Conservation (phyloP, 2,113 vertebrate genomes). For the Mus spicilegus region DNA sequence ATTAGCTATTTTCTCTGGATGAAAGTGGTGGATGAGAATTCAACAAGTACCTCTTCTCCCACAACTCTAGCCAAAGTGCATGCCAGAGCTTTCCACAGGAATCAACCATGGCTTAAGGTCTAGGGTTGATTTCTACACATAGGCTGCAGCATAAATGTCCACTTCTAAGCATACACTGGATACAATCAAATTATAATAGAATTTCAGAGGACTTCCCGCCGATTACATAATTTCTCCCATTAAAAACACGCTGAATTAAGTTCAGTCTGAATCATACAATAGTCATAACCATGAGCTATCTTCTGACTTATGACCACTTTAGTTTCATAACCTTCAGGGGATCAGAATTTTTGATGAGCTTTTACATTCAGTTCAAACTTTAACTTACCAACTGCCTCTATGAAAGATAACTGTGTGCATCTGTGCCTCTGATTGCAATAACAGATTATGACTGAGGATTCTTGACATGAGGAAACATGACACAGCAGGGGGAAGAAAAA, state of each 20-base stretch:
- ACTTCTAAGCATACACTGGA: constrained; percentile 10
- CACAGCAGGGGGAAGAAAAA: not conserved
- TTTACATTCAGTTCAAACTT: not conserved
- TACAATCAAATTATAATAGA: constrained; percentile 42
- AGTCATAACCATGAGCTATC: not conserved
- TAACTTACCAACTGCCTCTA: not conserved
- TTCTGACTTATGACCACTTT: not conserved
- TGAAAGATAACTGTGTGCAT: constrained; percentile 3
- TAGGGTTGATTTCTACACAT: constrained; percentile 21
- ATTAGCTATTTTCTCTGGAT: constrained; percentile 42
- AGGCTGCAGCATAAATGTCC: not conserved
- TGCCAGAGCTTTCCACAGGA: not conserved
- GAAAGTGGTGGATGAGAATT: constrained; percentile 11
- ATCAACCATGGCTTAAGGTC: not conserved
- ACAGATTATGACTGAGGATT: not conserved
- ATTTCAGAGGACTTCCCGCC: not conserved
- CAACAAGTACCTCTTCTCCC: constrained; percentile 29
- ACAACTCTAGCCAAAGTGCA: not conserved
- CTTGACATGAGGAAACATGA: not conserved
- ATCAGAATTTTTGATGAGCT: constrained; percentile 24
- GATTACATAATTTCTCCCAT: not conserved
- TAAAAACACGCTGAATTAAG: constrained; percentile 26
- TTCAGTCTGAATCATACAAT: constrained; percentile 37
- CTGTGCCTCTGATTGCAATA: constrained; percentile 25
- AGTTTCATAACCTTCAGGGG: constrained; percentile 31